Base-by-base conservation (phyloP, 1,140 invertebrate species). In the Aphelenchoides avenae region DNA sequence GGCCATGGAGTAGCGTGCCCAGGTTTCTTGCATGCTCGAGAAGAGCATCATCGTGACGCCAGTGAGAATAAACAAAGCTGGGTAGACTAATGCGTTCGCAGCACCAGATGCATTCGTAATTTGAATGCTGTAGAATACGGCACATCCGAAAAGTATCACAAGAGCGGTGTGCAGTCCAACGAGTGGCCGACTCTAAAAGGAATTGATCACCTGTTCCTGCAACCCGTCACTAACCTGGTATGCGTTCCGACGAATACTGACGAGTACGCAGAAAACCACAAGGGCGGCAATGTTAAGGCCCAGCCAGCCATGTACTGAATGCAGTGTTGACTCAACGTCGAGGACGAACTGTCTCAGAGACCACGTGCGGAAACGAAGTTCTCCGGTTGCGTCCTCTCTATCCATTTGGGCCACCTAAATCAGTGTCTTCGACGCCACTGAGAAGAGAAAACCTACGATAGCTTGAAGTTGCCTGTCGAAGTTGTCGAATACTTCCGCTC, bases 91-190 rank as follows among this genome's bases (percentile, higher is more conserved):
- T 13, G 56, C 24, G 34, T 58, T 61, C 13, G 47, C 29, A 18
- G 42, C 33, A 20, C 59, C 42, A 15, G 33, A 34, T 1, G 52
- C 52, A 33, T 29, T 46, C 1, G 20, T 57, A 15, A 61, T 48
- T 33, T 59, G 20, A 42, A 62, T 29, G 0, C 29, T 20, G 30
- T 61, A 61, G 5, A 51, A 39, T 20, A 58, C 22, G 26, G 42
- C 9, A 13, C 37, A 15, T 15, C 31, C 22, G 6, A 59, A 11
- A 11, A 64, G 39, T 13, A 63, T 24, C 18, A 58, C 27, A 33
- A 58, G 11, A 3, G 30, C 60, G n/a, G 42, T 58, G 44, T 58
- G 59, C 36, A 58, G 18, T 5, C 57, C 57, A 29, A 58, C 33
- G 20, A 60, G 48, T 30, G 57, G 57, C 11, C 55, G 54, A 15